Evolutionary conservation across 2,113 vertebrate species (phyloP), one percentile per base, ranked within the genome.

Genomic region (Neomonachus schauinslandi): DNA sequence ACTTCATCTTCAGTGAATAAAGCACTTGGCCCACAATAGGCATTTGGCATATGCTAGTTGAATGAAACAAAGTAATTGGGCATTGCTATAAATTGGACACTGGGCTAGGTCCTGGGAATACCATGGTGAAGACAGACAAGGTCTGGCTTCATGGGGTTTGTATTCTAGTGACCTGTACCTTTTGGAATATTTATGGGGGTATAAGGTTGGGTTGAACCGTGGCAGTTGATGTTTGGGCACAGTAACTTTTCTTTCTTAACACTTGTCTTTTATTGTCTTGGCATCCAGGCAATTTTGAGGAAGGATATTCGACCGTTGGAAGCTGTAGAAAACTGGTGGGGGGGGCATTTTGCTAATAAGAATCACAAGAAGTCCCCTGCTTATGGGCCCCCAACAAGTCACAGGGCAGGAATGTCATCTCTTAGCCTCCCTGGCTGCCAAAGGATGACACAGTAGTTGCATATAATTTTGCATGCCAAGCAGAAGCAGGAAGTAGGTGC

Each of bases 241-340:
- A 57, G 28, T 61, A 28, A 49, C 39, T 49, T 89, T 95, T n/a
- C 28, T 77, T 89, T 94, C 69, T 90, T 61, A 36, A 61, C 6
- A 11, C 31, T 55, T 77, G 42, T 85, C 76, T 88, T 74, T 88
- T 74, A 76, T 5, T 91, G 81, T 26, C 8, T 87, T 91, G 33
- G 42, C 22, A 69, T 90, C 3, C 42, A 96, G 87, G 90, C 31
- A 49, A n/a, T 91, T 91, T n/a, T 76, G 80, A 94, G 57, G 71
- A 59, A 36, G 36, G 31, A 15, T 49, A 69, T 51, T 89, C 2
- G 16, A 22, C 39, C 14, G 46, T 13, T 36, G 63, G 72, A 72
- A 51, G 51, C 42, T 91, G 10, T 36, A n/a, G 80, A 42, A 94
- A 84, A 15, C 42, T 92, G 57, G 69, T 36, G 42, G 36, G 42